Conservation (phyloP, 1,140 invertebrate species). For the Alviniconcha marisindica region DNA sequence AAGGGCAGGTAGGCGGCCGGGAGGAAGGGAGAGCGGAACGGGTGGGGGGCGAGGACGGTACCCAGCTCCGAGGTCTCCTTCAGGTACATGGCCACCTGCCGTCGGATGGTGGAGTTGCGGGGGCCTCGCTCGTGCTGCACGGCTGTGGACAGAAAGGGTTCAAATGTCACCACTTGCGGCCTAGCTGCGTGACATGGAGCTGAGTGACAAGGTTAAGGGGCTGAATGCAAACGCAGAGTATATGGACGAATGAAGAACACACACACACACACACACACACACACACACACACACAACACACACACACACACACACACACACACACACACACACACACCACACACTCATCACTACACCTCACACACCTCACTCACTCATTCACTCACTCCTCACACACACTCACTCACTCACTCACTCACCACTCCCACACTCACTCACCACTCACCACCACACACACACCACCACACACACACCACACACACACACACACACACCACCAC, state of each 20-base stretch:
- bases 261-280: neutral
- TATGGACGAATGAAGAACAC: neutral
- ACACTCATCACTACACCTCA: neutral
- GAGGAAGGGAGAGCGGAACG: slow-evolving; percentile 54
- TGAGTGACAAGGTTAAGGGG: neutral
- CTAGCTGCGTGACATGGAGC: neutral
- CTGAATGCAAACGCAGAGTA: neutral
- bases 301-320: neutral
- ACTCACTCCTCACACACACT: neutral
- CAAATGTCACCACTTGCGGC: neutral
- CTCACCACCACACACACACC: too few relatives aligned
- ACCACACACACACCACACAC: too few relatives aligned
- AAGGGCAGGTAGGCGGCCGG: slow-evolving; percentile 46
- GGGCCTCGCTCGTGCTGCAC: slow-evolving; percentile 99
- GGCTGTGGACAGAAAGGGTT: slow-evolving; percentile 81
- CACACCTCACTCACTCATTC: too few relatives aligned
- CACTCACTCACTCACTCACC: neutral
- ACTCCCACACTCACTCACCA: neutral
- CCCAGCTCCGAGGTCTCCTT: slow-evolving; percentile 73
- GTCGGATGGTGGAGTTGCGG: slow-evolving; percentile 92
- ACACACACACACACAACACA: neutral
- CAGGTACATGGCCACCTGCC: slow-evolving; percentile 88
- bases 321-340: neutral
- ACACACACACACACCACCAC: too few relatives aligned
- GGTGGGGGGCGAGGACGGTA: slow-evolving; percentile 45